Evolutionary conservation across 2,797 vertebrate genomes (phyloP), one percentile per base, ranked within the genome.

Genomic region (Chloroceryle inda): DNA sequence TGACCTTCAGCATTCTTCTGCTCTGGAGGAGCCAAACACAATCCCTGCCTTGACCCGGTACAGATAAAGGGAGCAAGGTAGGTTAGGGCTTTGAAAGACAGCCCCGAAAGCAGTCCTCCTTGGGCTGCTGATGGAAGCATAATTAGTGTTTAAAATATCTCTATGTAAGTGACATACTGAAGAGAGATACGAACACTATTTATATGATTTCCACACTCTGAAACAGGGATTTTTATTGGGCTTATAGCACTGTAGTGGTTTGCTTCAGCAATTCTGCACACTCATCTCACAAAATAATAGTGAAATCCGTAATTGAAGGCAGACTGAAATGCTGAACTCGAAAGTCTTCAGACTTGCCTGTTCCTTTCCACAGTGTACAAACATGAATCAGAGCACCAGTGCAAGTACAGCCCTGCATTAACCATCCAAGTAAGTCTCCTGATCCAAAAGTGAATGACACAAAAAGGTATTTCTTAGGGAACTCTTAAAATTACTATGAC

Each of bases 281-380:
- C 27, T 85, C 44, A 37, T 69, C 59, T 82, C 67, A 56, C 74
- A 81, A 63, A 87, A 50, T 7, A 88, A 71, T 4, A 67, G 72
- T 31, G 66, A 87, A 89, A 88, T 79, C 26, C 49, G 19, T 62
- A 80, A 91, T 91, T 93, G 79, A 89, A 93, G 71, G 76, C 64
- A 74, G 52, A 73, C 21, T 85, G 53, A 87, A 91, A 75, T 31
- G 62, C 61, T 80, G 62, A 82, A 63, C 47, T 94, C 44, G 9
- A 45, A 47, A 56, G 33, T 42, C n/a, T 81, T 58, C 56, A 17
- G 27, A 35, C 58, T 45, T 13, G 10, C 23, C 74, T n/a, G 44
- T 18, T 62, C 63, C 63, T 90, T 56, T 79, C 19, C 64, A 50
- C 8, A 5, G 20, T 10, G 31, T 11, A 56, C 0, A 1, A 64